A percentile compares a stretch with the other conserved stretches of the same genome.
Evolutionary conservation across 2,888 invertebrate species (phyloP).

Genomic region (Drosophila nigricruria): DNA sequence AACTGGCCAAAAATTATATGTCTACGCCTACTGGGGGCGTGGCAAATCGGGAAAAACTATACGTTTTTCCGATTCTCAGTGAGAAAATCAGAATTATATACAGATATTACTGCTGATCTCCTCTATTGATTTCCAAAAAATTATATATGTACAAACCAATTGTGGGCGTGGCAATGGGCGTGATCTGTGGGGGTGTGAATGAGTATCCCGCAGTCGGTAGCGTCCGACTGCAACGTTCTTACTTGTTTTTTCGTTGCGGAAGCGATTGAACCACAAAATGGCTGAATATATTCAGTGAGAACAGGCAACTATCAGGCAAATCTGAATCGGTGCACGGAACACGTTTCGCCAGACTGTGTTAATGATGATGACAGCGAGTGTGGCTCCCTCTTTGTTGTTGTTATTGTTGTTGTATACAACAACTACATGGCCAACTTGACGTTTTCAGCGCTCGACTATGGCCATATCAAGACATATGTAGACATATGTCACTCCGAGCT

Average conservation of each 20-base stretch:
- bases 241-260: slow-evolving; percentile 18
- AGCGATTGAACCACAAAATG: slow-evolving; percentile 50
- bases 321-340: slow-evolving; percentile 19
- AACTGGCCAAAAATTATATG: too few relatives aligned
- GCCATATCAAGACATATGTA: slow-evolving; percentile 15
- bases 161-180: too few relatives aligned
- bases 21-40: too few relatives aligned
- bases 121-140: too few relatives aligned
- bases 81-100: too few relatives aligned
- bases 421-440: slow-evolving; percentile 29
- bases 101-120: too few relatives aligned
- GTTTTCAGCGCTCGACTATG: slow-evolving; percentile 13
- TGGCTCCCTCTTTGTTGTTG: slow-evolving; percentile 7
- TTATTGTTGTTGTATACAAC: slow-evolving; percentile 9
- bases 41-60: too few relatives aligned
- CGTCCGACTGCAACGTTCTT: too few relatives aligned
- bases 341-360: slow-evolving; percentile 30
- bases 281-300: slow-evolving; percentile 15
- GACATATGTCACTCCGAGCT: slow-evolving; percentile 26
- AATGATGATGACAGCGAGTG: slow-evolving; percentile 56
- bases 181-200: too few relatives aligned
- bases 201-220: too few relatives aligned
- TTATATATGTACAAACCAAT: too few relatives aligned
- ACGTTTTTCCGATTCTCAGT: too few relatives aligned
- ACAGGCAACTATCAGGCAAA: slow-evolving; percentile 39